Evolutionary conservation across 2,888 invertebrate species (phyloP), one percentile per base, ranked within the genome.

Genomic region (Polyommatus iphigenia): DNA sequence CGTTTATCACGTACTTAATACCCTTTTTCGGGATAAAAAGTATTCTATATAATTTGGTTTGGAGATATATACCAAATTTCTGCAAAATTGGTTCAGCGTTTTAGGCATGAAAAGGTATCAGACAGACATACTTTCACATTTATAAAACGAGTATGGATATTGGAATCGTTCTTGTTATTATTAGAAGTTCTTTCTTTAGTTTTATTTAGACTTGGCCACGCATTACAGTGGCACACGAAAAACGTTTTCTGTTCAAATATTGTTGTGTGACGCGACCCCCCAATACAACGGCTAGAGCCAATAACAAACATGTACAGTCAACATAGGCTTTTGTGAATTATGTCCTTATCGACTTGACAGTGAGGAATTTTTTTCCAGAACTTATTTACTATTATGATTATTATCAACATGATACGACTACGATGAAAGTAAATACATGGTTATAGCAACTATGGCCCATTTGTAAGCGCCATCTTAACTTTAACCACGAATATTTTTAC

Each of bases 221-320:
- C 24, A 10, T 62, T 24, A 62, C 62, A 24, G 62, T 32, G 67
- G 29, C 67, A 67, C 67, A 32, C 7, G 20, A 73, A 50, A 54
- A 54, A 73, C 54, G 54, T 75, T 75, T 50, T 13, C 24, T 50
- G 29, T 50, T 24, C 50, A 75, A 50, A 75, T 75, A 75, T 75
- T 54, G 29, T 24, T 29, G 29, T 36, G 15, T 29, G 29, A 50
- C 75, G 54, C 54, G 50, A 46, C 2, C 75, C 75, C 75, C 54
- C 54, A 13, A 54, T 54, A 54, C 50, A 18, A 15, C 50, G 50
- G 18, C 6, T 29, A 29, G 50, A 75, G 13, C 50, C 75, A 54
- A 54, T 7, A 29, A 13, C 29, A 75, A 75, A 75, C 7, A 75
- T 50, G 29, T 54, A 29, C 15, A 24, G 75, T 75, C 50, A 50